A percentile compares a stretch with the other conserved stretches of the same genome.
These are phyloP conservation scores for Syrphus vitripennis DNA, from an alignment of 2,888 invertebrate species.

Conservation along the genomic window DNA sequence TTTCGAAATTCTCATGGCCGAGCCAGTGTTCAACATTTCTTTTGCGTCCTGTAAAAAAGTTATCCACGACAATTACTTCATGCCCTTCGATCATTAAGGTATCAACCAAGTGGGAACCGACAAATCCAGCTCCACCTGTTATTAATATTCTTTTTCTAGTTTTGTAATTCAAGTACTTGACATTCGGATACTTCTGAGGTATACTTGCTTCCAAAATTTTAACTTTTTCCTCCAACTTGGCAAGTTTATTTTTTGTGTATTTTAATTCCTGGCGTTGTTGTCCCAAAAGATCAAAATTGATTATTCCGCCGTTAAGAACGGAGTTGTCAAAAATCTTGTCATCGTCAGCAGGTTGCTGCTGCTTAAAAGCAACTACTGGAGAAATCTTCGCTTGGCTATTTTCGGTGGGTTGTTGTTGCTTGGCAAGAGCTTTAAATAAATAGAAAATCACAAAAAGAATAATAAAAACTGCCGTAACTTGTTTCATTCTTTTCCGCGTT, in stretches of 20 bases:
- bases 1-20: slow-evolving; percentile 99
- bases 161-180: slow-evolving; percentile 95
- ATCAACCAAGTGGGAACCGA: slow-evolving; percentile 99
- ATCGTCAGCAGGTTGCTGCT: neutral
- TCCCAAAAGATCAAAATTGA: slow-evolving; percentile 68
- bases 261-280: slow-evolving; percentile 81
- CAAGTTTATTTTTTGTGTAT: slow-evolving; percentile 85
- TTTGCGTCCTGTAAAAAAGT: slow-evolving; percentile 98
- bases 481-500: slow-evolving; percentile 76
- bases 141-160: slow-evolving; percentile 96
- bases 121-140: slow-evolving; percentile 98
- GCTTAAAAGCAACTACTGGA: neutral
- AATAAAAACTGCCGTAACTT: slow-evolving; percentile 72
- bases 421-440: slow-evolving; percentile 74
- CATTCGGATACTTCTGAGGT: slow-evolving; percentile 93
- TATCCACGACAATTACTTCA: slow-evolving; percentile 98
- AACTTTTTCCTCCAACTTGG: slow-evolving; percentile 88
- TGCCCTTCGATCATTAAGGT: slow-evolving; percentile 97
- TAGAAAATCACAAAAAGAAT: slow-evolving; percentile 74
- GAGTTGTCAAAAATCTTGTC: neutral
- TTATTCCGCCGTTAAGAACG: slow-evolving; percentile 10
- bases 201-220: slow-evolving; percentile 87
- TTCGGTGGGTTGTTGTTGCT: slow-evolving; percentile 12
- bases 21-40: slow-evolving; percentile 99
- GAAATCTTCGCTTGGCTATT: neutral